phyloP scores from a whole-genome alignment of 1,140 invertebrate genomes.

The Ceratosolen fusciceps region DNA sequence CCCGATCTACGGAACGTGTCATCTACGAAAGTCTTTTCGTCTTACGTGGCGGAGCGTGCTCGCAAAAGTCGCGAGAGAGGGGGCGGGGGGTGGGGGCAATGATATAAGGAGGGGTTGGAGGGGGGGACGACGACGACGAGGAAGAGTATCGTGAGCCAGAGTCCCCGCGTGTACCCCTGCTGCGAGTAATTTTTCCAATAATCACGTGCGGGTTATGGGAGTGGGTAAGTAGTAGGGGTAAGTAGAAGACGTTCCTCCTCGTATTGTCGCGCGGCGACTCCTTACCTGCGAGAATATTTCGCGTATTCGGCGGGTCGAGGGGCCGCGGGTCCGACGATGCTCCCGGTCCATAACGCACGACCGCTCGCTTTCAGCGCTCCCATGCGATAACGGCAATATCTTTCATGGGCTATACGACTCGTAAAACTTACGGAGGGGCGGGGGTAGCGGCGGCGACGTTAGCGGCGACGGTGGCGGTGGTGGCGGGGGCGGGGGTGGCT shows the following conservation, averaged over 20 bases:
- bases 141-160: neutral
- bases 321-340: neutral
- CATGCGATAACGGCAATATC: constrained; percentile 46
- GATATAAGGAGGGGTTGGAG: no score
- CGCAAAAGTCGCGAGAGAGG: neutral
- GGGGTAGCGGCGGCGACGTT: no score
- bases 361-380: constrained; percentile 26
- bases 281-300: no score
- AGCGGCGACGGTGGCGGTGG: no score
- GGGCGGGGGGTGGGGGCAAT: no score
- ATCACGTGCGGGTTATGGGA: neutral
- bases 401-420: constrained; percentile 41
- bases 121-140: no score
- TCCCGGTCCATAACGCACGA: neutral
- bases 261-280: no score
- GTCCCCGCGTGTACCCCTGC: neutral
- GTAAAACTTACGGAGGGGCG: constrained; percentile 22
- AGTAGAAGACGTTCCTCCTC: no score
- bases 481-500: neutral
- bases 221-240: neutral
- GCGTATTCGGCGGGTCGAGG: no score
- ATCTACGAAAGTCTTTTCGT: constrained; percentile 2
- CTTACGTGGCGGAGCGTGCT: neutral
- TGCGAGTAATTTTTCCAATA: constrained; percentile 13
- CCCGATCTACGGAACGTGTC: neutral